These are phyloP conservation scores for Platyura marginata DNA, from an alignment of 1,140 invertebrate genomes.

Conservation along the genomic window DNA sequence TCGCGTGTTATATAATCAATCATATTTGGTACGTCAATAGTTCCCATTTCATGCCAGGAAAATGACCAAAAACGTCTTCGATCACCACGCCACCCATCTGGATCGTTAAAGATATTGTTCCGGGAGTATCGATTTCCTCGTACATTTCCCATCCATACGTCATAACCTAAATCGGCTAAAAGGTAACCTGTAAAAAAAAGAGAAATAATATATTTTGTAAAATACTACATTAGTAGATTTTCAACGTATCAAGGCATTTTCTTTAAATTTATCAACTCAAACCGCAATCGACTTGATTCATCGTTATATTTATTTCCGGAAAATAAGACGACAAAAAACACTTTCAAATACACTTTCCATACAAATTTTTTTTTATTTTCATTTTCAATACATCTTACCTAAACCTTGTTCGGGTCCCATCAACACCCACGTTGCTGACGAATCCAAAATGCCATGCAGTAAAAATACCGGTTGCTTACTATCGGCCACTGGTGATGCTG, in stretches of 20 bases:
- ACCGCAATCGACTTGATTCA: too few species aligned
- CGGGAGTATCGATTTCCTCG: constrained; percentile 20
- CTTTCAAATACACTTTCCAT: too few species aligned
- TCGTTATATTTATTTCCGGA: too few species aligned
- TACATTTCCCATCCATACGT: constrained; percentile 41
- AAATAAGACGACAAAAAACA: too few species aligned
- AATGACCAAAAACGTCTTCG: constrained; percentile 7
- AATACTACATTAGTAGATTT: too few species aligned
- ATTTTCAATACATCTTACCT: too few species aligned
- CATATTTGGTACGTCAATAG: constrained; percentile 36
- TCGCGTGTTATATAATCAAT: constrained; percentile 33
- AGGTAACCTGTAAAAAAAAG: too few species aligned
- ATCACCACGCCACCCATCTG: background rate
- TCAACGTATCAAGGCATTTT: constrained; percentile 41
- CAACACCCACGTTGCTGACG: constrained; percentile 44
- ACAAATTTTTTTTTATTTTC: too few species aligned
- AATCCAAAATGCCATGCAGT: constrained; percentile 51
- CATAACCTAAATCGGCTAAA: constrained; percentile 38
- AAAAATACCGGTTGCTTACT: constrained; percentile 22
- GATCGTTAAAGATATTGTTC: constrained; percentile 8
- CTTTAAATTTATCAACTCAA: too few species aligned
- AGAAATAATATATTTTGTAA: too few species aligned
- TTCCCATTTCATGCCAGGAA: constrained; percentile 27
- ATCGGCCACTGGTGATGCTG: constrained; percentile 1
- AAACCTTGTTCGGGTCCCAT: too few species aligned